Percentiles rank a stretch among this genome's conserved stretches.
phyloP scores from a whole-genome alignment of 1,140 invertebrate genomes.

The Homalodisca vitripennis region DNA sequence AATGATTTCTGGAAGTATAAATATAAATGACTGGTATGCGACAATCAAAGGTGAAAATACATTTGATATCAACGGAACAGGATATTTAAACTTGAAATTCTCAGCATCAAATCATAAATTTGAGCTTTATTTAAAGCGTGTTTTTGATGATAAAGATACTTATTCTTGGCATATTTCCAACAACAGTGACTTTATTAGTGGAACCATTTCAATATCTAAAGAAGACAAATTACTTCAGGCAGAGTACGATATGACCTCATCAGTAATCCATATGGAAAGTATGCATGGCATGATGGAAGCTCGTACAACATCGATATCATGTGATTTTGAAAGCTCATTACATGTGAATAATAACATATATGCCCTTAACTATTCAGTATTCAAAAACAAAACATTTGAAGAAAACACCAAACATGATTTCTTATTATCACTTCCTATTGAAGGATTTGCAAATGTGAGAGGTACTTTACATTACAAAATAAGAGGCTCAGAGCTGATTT shows the following conservation, averaged over 20 bases:
- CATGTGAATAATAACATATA: background rate
- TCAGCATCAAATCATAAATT: background rate
- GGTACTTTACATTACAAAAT: background rate
- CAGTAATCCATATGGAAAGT: background rate
- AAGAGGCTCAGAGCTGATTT: background rate
- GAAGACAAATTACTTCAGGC: too few relatives aligned
- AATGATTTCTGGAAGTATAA: background rate
- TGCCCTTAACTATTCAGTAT: background rate
- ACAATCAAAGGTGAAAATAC: background rate
- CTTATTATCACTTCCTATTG: background rate
- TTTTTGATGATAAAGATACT: background rate
- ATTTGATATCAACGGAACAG: background rate
- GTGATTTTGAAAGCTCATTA: background rate
- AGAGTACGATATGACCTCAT: background rate
- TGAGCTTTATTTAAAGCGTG: background rate
- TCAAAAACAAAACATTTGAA: background rate
- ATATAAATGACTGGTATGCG: background rate
- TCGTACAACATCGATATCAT: too few relatives aligned
- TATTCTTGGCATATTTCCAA: background rate
- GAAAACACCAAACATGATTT: background rate
- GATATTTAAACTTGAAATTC: background rate
- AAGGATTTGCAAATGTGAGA: background rate
- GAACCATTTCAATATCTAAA: background rate
- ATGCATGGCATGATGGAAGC: slow-evolving; percentile 1
- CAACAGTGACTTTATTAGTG: background rate